Evolutionary conservation across 2,888 invertebrate species (phyloP), one percentile per base, ranked within the genome.

Genomic region (Caenorhabditis wallacei): DNA sequence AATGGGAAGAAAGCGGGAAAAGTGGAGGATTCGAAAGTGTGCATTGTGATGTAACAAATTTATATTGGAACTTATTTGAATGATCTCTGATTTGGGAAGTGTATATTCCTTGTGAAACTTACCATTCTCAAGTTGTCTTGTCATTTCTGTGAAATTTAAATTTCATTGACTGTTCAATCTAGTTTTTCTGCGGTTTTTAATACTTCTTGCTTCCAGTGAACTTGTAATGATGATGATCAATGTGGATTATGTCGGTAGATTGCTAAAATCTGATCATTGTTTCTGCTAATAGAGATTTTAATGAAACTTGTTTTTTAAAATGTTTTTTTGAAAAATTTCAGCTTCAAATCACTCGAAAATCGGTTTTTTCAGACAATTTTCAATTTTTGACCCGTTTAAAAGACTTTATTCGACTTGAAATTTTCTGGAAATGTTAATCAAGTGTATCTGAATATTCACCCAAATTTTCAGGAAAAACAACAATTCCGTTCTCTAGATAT

Each of bases 1-100:
- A 78, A 53, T 2, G 72, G 37, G 22, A 71, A 71, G 51, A 76
- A 78, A 30, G 66, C 35, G 0, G 72, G 63, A 37, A 82, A 78
- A 63, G 61, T 69, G 1, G 79, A 83, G 7, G 79, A 83, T 5
- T 83, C 83, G 0, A 83, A 75, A 74, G 83, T 83, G 7, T 83
- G 83, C 24, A 75, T 69, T n/a, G 64, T 83, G 8, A 83, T 83
- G 83, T 83, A 61, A 80, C 43, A 16, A 51, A 11, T 13, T 40
- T 2, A 46, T 4, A 46, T 4, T n/a, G 2, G 16, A n/a, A n/a
- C 3, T n/a, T 26, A 24, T 35, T 53, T 43, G 0, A 22, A n/a
- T 59, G 74, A 75, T 75, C 74, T 75, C 74, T 0, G n/a, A 2
- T 16, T 37, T 53, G 51, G 53, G 24, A 53, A 53, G 1, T 57